Evolutionary conservation across 2,797 vertebrate species (phyloP).

Genomic region (Pangasius mekongensis): DNA sequence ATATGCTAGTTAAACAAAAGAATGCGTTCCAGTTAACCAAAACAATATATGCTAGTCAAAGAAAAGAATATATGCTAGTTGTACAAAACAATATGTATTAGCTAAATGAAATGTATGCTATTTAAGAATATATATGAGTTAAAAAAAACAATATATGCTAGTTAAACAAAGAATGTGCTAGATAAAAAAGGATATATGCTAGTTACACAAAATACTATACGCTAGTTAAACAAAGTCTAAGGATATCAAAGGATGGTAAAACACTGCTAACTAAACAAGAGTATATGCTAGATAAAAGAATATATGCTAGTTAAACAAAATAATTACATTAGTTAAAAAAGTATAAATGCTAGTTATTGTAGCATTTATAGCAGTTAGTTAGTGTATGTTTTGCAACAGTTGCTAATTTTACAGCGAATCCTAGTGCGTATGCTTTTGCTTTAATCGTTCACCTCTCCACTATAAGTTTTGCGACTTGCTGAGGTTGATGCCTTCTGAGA

Average conservation of each 20-base stretch:
- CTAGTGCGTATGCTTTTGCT: background rate
- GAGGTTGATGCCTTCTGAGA: background rate
- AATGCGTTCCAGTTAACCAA: background rate
- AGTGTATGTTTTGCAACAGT: background rate
- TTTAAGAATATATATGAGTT: background rate
- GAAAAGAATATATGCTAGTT: background rate
- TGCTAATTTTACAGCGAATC: background rate
- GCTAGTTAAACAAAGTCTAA: background rate
- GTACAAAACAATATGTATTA: background rate
- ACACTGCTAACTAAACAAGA: background rate
- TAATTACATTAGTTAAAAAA: background rate
- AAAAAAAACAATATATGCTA: background rate
- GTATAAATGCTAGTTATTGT: background rate
- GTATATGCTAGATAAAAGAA: background rate
- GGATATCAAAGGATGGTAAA: too few species aligned
- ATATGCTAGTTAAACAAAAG: background rate
- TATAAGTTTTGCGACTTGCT: background rate
- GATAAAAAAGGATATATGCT: background rate
- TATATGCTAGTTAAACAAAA: background rate
- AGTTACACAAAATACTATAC: background rate
- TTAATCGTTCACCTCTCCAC: background rate
- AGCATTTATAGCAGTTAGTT: background rate
- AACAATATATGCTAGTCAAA: background rate
- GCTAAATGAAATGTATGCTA: too few species aligned
- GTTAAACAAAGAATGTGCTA: background rate